phyloP scores from a whole-genome alignment of 1,140 invertebrate species.

The Zaprionus gabonicus region DNA sequence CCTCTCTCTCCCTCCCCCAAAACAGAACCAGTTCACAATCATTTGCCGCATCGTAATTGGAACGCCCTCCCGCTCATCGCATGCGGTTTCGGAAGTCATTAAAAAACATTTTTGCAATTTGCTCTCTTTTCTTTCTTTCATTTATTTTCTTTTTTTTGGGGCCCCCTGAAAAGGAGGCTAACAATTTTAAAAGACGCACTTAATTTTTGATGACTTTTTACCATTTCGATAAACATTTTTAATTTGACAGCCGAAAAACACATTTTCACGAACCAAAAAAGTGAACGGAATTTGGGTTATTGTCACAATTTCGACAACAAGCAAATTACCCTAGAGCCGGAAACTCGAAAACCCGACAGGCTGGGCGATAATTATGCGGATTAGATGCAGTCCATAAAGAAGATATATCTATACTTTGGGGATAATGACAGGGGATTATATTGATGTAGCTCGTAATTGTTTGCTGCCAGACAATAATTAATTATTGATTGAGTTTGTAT shows the following conservation, averaged over 20 bases:
- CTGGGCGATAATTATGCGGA: neutral
- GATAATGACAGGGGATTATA: neutral
- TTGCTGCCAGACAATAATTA: neutral
- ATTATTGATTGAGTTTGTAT: neutral
- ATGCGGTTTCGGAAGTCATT: constrained; percentile 36
- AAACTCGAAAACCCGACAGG: neutral
- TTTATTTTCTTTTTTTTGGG: neutral
- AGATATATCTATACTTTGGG: neutral
- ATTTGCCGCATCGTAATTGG: constrained; percentile 57
- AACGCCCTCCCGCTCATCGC: constrained; percentile 34
- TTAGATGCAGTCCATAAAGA: neutral
- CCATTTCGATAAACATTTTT: constrained; percentile 47
- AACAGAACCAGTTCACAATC: constrained; percentile 29
- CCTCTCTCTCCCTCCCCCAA: neutral
- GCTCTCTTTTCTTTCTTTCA: neutral
- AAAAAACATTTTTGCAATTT: constrained; percentile 36
- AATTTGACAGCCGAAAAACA: constrained; percentile 25
- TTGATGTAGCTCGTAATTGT: neutral
- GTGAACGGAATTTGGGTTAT: constrained; percentile 16
- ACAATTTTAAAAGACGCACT: constrained; percentile 42
- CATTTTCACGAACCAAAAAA: constrained; percentile 19
- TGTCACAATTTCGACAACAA: constrained; percentile 23
- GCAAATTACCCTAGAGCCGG: constrained; percentile 11
- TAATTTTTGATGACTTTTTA: constrained; percentile 61
- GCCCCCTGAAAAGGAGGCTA: constrained; percentile 9